These are phyloP conservation scores for Cyanistes caeruleus DNA, from an alignment of 2,113 vertebrate genomes.

Conservation along the genomic window DNA sequence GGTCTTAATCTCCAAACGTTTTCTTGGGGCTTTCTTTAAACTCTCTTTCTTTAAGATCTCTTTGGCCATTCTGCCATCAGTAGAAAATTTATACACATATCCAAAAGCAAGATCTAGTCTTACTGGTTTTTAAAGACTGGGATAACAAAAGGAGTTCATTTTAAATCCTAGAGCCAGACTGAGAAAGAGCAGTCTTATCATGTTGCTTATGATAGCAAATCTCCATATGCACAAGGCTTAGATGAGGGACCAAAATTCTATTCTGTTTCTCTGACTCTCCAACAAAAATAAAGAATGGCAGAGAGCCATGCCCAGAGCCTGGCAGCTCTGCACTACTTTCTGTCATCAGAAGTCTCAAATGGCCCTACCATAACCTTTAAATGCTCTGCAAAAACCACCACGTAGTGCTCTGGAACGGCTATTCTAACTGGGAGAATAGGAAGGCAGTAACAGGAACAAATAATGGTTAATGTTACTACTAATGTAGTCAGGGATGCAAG, in stretches of 20 bases:
- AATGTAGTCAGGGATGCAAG: neutral
- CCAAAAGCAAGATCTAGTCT: neutral
- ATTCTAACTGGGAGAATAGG: neutral
- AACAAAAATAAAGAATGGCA: neutral
- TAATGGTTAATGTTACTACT: neutral
- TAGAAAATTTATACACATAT: neutral
- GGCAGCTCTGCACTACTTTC: neutral
- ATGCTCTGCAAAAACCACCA: neutral
- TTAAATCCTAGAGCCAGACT: neutral
- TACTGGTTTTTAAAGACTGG: neutral
- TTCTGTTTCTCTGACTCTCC: neutral
- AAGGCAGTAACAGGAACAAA: neutral
- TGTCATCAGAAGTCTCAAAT: neutral
- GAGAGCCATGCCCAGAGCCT: neutral
- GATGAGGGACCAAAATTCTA: neutral
- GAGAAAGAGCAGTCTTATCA: neutral
- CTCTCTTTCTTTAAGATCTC: neutral
- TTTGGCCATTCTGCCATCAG: neutral
- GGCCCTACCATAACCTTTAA: neutral
- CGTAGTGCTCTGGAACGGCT: neutral
- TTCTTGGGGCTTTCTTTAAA: neutral
- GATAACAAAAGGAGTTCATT: neutral
- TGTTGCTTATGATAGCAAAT: neutral
- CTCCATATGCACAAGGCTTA: neutral
- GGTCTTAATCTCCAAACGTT: neutral